These are phyloP conservation scores for Drosophila athabasca DNA, from an alignment of 1,140 invertebrate species.

Conservation along the genomic window DNA sequence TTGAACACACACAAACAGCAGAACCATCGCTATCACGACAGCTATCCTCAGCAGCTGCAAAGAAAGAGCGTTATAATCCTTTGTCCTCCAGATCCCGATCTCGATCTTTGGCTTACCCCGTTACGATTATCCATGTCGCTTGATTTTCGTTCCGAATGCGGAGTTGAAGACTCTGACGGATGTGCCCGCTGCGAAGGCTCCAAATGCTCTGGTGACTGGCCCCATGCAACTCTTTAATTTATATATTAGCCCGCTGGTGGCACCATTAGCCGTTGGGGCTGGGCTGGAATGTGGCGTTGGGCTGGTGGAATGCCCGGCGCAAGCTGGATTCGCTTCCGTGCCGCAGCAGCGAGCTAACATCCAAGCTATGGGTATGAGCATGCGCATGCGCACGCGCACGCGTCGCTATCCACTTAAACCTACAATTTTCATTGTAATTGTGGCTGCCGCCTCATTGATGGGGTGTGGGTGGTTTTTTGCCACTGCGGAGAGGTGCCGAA, in stretches of 20 bases:
- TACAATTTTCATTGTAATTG: slow-evolving; percentile 58
- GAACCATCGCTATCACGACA: slow-evolving; percentile 53
- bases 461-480: slow-evolving; percentile 36
- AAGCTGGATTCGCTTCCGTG: slow-evolving; percentile 62
- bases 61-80: not conserved
- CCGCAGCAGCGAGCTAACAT: slow-evolving; percentile 14
- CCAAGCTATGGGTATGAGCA: slow-evolving; percentile 1
- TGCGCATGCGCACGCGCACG: slow-evolving; percentile 50
- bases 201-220: slow-evolving; percentile 60
- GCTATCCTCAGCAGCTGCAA: slow-evolving; percentile 61
- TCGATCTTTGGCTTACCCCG: slow-evolving; percentile 46
- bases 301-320: slow-evolving; percentile 23
- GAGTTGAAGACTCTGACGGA: slow-evolving; percentile 47
- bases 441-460: slow-evolving; percentile 37
- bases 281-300: slow-evolving; percentile 45
- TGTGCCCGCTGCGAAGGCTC: slow-evolving; percentile 47
- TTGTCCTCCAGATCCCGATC: not conserved
- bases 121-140: slow-evolving; percentile 67
- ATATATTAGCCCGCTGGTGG: slow-evolving; percentile 29
- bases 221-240: slow-evolving; percentile 69
- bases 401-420: slow-evolving; percentile 37
- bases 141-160: slow-evolving; percentile 25
- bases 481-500: slow-evolving; percentile 7
- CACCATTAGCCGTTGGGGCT: not conserved
- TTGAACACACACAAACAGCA: slow-evolving; percentile 58